A percentile compares a stretch with the other conserved stretches of the same genome.
Conservation (phyloP, 2,113 vertebrate genomes). For the Serilophus lunatus region DNA sequence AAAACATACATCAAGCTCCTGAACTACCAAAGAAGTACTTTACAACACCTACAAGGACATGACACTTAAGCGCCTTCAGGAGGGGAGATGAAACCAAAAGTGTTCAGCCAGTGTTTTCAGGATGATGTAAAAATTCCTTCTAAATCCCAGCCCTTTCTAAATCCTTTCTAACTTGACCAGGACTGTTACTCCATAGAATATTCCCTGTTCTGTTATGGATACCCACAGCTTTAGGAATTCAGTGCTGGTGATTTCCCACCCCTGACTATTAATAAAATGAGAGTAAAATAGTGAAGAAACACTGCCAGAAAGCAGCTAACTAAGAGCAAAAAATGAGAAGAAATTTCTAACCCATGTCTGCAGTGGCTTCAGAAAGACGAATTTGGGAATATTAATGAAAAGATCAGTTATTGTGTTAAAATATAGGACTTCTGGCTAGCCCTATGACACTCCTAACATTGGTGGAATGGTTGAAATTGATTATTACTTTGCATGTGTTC, state of each 20-base stretch:
- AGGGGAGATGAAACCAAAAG: not conserved
- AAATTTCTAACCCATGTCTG: fast-evolving
- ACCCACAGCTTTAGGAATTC: not conserved
- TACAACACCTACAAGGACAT: not conserved
- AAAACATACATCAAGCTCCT: not conserved
- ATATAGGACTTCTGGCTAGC: not conserved
- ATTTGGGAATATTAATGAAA: not conserved
- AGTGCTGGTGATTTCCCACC: not conserved
- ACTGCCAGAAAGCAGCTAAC: not conserved
- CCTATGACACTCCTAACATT: not conserved
- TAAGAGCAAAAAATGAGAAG: not conserved
- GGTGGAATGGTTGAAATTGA: not conserved
- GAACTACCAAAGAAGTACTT: not conserved
- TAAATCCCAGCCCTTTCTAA: not conserved
- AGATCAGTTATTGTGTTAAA: not conserved
- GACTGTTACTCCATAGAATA: fast-evolving
- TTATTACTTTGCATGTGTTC: not conserved
- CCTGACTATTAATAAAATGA: not conserved
- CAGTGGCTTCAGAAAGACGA: not conserved
- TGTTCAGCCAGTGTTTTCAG: not conserved
- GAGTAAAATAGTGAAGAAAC: not conserved
- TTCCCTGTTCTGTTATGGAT: not conserved
- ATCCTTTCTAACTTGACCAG: not conserved
- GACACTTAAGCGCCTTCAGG: not conserved
- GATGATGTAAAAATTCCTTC: not conserved